Base-by-base conservation (phyloP, 2,888 invertebrate genomes). In the Urechis unicinctus region DNA sequence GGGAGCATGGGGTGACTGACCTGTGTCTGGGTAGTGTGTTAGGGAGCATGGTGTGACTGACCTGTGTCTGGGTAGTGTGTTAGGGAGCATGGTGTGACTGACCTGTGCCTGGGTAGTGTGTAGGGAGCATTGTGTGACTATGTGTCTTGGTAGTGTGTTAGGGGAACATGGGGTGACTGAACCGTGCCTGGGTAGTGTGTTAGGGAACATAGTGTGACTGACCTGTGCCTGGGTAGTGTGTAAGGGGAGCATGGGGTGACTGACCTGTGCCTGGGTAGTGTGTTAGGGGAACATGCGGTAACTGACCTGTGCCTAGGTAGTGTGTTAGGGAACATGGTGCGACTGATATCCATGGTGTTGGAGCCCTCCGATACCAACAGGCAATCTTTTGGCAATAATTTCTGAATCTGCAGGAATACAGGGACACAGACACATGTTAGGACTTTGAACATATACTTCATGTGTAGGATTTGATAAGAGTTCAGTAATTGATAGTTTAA, bases 281-380 rank as follows among this genome's bases (percentile, higher is more conserved):
- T n/a, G n/a, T n/a, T n/a, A n/a, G n/a, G n/a, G n/a, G n/a, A n/a
- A n/a, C n/a, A n/a, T n/a, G n/a, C n/a, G n/a, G n/a, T n/a, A n/a
- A n/a, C n/a, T n/a, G n/a, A n/a, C n/a, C n/a, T n/a, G n/a, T n/a
- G n/a, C 45, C 93, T 81, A 0, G 95, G 91, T 62, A 85, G 81
- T 65, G 83, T 83, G 75, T 95, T 93, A n/a, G 86, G 81, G 41
- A 96, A 79, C 79, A 95, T 85, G 0, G 91, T 86, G 47, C 96
- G 83, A 0, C 96, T 95, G 72, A 96, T 96, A 74, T 97, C 96
- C 97, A 97, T 97, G 0, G 96, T 97, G 78, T 96, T 96, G 36
- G 96, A 95, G 25, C 96, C 97, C 80, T 97, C 96, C 72, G 93
- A 95, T 29, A 95, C 89, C 58, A 97, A 91, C 21, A 96, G 85